Evolutionary conservation across 1,140 invertebrate genomes (phyloP).

Genomic region (silkworm (Bombyx mori)): DNA sequence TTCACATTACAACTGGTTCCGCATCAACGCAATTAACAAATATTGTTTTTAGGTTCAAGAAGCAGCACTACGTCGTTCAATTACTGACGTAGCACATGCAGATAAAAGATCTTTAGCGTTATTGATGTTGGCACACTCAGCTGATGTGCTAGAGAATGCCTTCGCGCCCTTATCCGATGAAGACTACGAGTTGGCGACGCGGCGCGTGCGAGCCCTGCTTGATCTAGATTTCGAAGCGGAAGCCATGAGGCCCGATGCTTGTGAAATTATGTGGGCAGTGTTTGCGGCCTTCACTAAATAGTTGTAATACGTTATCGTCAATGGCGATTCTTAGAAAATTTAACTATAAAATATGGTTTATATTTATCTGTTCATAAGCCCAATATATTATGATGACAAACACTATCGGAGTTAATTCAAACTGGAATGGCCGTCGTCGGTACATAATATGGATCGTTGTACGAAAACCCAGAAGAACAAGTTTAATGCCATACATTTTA

Average conservation of each 20-base stretch:
- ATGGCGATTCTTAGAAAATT: constrained; percentile 10
- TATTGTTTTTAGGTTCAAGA: constrained; percentile 88
- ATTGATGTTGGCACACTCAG: constrained; percentile 96
- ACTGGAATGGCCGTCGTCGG: too few relatives aligned
- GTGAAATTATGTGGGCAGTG: constrained; percentile 98
- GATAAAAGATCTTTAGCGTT: constrained; percentile 94
- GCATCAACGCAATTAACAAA: neutral
- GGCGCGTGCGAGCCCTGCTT: constrained; percentile 93
- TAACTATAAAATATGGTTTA: neutral
- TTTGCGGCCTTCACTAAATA: constrained; percentile 99
- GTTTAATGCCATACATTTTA: too few relatives aligned
- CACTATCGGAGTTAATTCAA: too few relatives aligned
- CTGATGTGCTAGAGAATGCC: constrained; percentile 99
- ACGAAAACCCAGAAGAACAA: too few relatives aligned
- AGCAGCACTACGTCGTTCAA: constrained; percentile 95
- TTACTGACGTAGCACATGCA: constrained; percentile 98
- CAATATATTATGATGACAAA: too few relatives aligned
- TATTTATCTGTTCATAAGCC: too few relatives aligned
- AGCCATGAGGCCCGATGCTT: constrained; percentile 87
- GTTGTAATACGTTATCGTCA: constrained; percentile 26
- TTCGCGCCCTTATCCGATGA: constrained; percentile 98
- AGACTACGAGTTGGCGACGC: constrained; percentile 98
- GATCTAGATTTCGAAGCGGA: constrained; percentile 98
- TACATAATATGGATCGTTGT: too few relatives aligned
- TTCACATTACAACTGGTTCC: too few relatives aligned